A percentile compares a stretch with the other conserved stretches of the same genome.
phyloP scores from a whole-genome alignment of 2,888 invertebrate genomes.

The Sphaerophoria rueppellii region DNA sequence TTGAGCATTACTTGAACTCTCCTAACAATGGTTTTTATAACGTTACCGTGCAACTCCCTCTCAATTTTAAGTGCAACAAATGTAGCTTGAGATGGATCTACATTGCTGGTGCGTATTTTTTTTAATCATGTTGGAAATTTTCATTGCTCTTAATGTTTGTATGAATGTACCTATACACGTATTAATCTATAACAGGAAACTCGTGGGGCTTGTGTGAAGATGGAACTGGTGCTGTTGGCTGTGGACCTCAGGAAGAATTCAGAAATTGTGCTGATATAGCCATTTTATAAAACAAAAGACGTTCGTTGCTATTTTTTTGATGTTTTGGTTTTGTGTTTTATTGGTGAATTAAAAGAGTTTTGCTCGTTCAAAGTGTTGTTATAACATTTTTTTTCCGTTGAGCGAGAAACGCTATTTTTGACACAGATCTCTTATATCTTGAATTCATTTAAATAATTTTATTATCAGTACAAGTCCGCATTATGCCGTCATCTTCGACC shows the following conservation, averaged over 20 bases:
- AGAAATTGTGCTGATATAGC: slow-evolving; percentile 82
- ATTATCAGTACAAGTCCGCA: too few species aligned
- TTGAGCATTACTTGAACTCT: slow-evolving; percentile 56
- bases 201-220: slow-evolving; percentile 81
- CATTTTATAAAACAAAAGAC: slow-evolving; percentile 19
- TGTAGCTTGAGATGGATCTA: slow-evolving; percentile 83
- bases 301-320: too few species aligned
- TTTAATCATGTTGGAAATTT: neutral
- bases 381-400: too few species aligned
- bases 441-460: too few species aligned
- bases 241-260: slow-evolving; percentile 82
- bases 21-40: slow-evolving; percentile 67
- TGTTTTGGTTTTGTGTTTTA: too few species aligned
- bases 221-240: slow-evolving; percentile 79
- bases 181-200: slow-evolving; percentile 77
- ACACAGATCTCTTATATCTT: too few species aligned
- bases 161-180: neutral
- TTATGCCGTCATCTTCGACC: too few species aligned
- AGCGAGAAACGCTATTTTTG: too few species aligned
- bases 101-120: slow-evolving; percentile 78
- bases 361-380: too few species aligned
- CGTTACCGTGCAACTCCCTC: slow-evolving; percentile 78
- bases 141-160: neutral
- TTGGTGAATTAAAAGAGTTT: too few species aligned
- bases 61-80: slow-evolving; percentile 80